phyloP scores from a whole-genome alignment of 1,140 invertebrate genomes.

The Heliconius hermathena region DNA sequence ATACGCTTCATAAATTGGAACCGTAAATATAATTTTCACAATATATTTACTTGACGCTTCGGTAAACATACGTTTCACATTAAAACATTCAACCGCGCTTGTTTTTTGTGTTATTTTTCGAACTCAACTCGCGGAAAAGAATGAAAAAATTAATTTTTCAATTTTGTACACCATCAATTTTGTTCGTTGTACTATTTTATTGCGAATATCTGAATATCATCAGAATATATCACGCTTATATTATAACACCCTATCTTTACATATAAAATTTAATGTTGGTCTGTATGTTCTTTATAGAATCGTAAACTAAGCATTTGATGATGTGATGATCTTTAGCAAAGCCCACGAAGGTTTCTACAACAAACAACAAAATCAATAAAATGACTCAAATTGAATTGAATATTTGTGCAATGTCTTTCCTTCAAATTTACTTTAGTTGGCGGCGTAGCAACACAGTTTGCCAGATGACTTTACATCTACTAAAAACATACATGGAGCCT shows the following conservation, averaged over 20 bases:
- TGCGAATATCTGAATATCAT: background rate
- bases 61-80: background rate
- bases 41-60: background rate
- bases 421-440: no score
- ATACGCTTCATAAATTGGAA: constrained; percentile 14
- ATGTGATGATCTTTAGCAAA: no score
- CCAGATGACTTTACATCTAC: no score
- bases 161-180: background rate
- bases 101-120: background rate
- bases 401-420: no score
- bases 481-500: no score
- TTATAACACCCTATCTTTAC: background rate
- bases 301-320: no score
- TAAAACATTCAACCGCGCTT: background rate
- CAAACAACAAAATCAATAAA: no score
- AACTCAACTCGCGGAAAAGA: background rate
- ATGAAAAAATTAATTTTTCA: background rate
- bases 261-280: no score
- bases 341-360: no score
- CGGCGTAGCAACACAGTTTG: no score
- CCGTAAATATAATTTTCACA: constrained; percentile 12
- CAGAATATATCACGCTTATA: background rate
- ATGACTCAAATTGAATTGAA: no score
- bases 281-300: no score
- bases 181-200: background rate